Percentiles rank a stretch among this genome's conserved stretches.
phyloP scores from a whole-genome alignment of 2,888 invertebrate species.

The Leptopilina myrica region DNA sequence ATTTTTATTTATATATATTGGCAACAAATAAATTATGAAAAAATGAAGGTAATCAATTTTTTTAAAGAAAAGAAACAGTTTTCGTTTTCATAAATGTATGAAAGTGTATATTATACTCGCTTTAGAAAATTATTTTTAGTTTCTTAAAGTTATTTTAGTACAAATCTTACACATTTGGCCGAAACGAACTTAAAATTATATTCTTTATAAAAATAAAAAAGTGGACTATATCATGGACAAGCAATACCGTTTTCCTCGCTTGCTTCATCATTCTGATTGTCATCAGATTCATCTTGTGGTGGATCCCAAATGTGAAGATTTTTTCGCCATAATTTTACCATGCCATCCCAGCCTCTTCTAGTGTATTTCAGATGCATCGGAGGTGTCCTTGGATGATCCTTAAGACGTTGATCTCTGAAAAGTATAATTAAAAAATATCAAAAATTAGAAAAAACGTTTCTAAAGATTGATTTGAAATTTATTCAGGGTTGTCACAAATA shows the following conservation, averaged over 20 bases:
- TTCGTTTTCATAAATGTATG: constrained; percentile 22
- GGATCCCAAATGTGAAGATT: constrained; percentile 89
- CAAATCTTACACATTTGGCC: constrained; percentile 15
- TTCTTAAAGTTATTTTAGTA: constrained; percentile 22
- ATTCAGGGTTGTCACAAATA: too few relatives aligned
- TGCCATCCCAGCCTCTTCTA: constrained; percentile 93
- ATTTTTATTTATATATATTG: neutral
- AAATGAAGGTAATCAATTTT: neutral
- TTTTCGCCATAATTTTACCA: constrained; percentile 92
- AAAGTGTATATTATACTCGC: constrained; percentile 10
- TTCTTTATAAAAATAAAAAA: neutral
- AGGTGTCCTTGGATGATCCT: constrained; percentile 92
- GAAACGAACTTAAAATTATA: constrained; percentile 1
- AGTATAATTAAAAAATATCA: neutral
- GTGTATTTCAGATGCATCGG: constrained; percentile 92
- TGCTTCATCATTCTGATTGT: constrained; percentile 45
- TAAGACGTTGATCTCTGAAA: constrained; percentile 80
- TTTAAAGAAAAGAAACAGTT: neutral
- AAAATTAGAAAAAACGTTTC: too few relatives aligned
- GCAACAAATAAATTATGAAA: neutral
- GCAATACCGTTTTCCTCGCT: constrained; percentile 41
- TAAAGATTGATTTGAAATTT: too few relatives aligned
- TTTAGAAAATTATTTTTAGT: constrained; percentile 24
- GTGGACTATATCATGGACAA: neutral
- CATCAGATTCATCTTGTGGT: constrained; percentile 63